Evolutionary conservation across 2,888 invertebrate species (phyloP).

Genomic region (Andrena dorsata): DNA sequence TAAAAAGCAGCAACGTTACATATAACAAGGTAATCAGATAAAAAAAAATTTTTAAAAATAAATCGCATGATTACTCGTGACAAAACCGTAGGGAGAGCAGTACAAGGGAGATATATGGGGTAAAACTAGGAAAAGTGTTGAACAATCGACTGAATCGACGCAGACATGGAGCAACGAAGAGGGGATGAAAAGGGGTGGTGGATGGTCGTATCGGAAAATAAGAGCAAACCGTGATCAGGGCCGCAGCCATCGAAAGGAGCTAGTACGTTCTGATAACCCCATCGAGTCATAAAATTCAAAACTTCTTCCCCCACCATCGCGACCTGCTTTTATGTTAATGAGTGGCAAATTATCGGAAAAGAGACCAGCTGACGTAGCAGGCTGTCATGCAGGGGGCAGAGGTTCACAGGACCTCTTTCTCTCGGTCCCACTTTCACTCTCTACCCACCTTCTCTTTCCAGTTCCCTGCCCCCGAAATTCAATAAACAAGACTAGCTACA

Average conservation of each 20-base stretch:
- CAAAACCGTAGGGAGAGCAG: too few species aligned
- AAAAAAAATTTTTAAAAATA: too few species aligned
- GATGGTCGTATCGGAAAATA: conserved; percentile 62
- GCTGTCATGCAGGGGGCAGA: conserved; percentile 75
- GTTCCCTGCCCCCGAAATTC: conserved; percentile 50
- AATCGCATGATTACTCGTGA: too few species aligned
- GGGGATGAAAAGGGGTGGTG: conserved; percentile 28
- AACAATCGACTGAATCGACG: too few species aligned
- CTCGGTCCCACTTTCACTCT: conserved; percentile 49
- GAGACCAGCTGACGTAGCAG: conserved; percentile 78
- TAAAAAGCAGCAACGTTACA: too few species aligned
- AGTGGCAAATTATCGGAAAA: conserved; percentile 83
- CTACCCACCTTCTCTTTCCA: conserved; percentile 54
- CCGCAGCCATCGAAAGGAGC: conserved; percentile 62
- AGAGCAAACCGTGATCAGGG: conserved; percentile 71
- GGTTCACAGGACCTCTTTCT: conserved; percentile 74
- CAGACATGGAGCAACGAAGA: background rate
- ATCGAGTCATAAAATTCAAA: conserved; percentile 39
- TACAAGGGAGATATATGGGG: too few species aligned
- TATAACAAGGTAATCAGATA: too few species aligned
- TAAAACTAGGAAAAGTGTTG: too few species aligned
- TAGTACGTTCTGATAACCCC: background rate
- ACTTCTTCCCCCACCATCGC: conserved; percentile 24
- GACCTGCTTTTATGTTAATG: conserved; percentile 77
- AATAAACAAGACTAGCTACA: conserved; percentile 35